These are phyloP conservation scores for Ylistrum balloti DNA, from an alignment of 1,140 invertebrate genomes.

Conservation along the genomic window DNA sequence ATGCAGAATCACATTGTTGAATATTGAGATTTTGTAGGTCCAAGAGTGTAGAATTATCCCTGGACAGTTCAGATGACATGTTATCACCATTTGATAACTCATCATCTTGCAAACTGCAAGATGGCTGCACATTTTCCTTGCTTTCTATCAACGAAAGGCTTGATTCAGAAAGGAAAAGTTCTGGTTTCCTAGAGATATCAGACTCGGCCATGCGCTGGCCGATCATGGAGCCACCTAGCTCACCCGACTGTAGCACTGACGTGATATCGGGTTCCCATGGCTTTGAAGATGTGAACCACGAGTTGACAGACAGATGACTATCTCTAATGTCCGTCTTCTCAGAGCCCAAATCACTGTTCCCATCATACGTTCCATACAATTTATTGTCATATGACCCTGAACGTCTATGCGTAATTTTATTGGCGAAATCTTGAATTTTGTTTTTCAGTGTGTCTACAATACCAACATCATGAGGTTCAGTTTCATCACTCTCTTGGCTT, in stretches of 20 bases:
- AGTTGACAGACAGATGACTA: conserved; percentile 54
- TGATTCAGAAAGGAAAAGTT: conserved; percentile 57
- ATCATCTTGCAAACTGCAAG: background rate
- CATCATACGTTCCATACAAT: conserved; percentile 42
- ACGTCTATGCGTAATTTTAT: conserved; percentile 60
- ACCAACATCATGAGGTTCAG: conserved; percentile 59
- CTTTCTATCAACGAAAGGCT: conserved; percentile 36
- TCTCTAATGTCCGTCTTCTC: conserved; percentile 45
- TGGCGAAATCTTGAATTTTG: conserved; percentile 65
- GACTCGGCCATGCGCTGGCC: conserved; percentile 68
- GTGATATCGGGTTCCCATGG: conserved; percentile 61
- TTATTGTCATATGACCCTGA: conserved; percentile 63
- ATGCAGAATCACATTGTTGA: conserved; percentile 71
- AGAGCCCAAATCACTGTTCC: conserved; percentile 27
- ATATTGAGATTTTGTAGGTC: conserved; percentile 56
- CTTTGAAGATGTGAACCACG: conserved; percentile 44
- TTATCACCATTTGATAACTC: background rate
- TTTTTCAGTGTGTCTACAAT: conserved; percentile 68
- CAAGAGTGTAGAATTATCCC: background rate
- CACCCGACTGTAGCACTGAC: conserved; percentile 66
- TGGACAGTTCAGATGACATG: background rate
- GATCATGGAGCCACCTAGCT: conserved; percentile 63
- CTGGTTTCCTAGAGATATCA: background rate
- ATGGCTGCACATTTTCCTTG: background rate
- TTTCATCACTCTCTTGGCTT: conserved; percentile 63